These are phyloP conservation scores for Acanthopleura granulata DNA, from an alignment of 2,888 invertebrate species.

Conservation along the genomic window DNA sequence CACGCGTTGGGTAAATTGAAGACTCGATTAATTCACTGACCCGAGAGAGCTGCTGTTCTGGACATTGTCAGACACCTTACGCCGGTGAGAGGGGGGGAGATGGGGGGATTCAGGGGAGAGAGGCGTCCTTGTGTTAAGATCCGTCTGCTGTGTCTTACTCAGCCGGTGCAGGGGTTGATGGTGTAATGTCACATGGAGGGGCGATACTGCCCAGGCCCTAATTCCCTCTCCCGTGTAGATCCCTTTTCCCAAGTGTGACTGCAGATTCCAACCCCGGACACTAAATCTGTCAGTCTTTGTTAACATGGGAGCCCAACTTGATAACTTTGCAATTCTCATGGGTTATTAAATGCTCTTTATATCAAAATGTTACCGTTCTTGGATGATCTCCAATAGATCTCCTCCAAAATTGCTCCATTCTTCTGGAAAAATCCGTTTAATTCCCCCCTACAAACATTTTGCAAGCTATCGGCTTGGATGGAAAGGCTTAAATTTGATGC, in stretches of 20 bases:
- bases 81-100: too few relatives aligned
- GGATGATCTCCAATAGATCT: slow-evolving; percentile 18
- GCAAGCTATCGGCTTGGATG: background rate
- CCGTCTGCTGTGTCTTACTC: too few relatives aligned
- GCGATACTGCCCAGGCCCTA: too few relatives aligned
- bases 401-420: slow-evolving; percentile 16
- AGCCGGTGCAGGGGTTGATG: too few relatives aligned
- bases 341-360: slow-evolving; percentile 16
- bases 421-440: slow-evolving; percentile 16
- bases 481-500: slow-evolving; percentile 10
- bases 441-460: slow-evolving; percentile 7
- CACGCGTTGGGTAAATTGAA: too few relatives aligned
- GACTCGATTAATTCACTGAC: too few relatives aligned
- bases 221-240: background rate
- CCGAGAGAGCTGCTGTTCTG: too few relatives aligned
- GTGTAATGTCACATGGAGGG: too few relatives aligned
- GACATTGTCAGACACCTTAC: too few relatives aligned
- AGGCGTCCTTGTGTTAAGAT: too few relatives aligned
- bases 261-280: background rate
- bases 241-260: slow-evolving; percentile 4
- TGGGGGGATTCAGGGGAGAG: too few relatives aligned
- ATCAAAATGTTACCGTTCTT: slow-evolving; percentile 19
- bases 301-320: background rate
- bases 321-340: slow-evolving; percentile 17
- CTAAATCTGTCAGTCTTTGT: slow-evolving; percentile 11